Evolutionary conservation across 2,113 vertebrate genomes (phyloP).

Genomic region (Chamaea fasciata): DNA sequence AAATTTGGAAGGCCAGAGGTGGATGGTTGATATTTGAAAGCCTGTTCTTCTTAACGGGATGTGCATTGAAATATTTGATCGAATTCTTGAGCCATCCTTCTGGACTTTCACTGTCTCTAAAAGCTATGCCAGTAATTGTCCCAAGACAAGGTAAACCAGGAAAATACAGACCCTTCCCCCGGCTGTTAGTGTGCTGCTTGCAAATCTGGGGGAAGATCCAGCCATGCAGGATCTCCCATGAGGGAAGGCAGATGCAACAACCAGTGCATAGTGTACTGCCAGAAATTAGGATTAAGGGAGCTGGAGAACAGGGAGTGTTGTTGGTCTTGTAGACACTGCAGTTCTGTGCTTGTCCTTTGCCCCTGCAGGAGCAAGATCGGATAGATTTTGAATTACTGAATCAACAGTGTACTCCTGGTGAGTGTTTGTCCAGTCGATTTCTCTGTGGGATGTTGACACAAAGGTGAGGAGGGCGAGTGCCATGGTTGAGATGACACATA

Average conservation of each 20-base stretch:
- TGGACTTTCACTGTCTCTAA: not conserved
- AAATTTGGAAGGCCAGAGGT: not conserved
- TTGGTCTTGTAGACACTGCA: not conserved
- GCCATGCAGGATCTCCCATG: not conserved
- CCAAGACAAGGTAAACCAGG: not conserved
- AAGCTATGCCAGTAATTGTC: not conserved
- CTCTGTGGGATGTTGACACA: not conserved
- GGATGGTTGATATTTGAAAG: not conserved
- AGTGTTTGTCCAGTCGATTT: not conserved
- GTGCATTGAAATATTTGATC: not conserved
- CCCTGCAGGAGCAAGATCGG: not conserved
- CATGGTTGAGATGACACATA: not conserved
- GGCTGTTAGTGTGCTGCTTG: not conserved
- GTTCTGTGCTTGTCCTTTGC: not conserved
- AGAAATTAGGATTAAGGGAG: not conserved
- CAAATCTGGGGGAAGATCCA: not conserved
- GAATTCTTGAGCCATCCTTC: not conserved
- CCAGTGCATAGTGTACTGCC: not conserved
- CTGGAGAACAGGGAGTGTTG: not conserved
- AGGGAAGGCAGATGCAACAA: not conserved
- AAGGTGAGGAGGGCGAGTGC: not conserved
- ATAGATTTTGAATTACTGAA: not conserved
- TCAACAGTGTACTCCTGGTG: not conserved
- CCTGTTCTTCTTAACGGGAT: not conserved
- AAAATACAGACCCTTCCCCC: not conserved